Evolutionary conservation across 2,888 invertebrate genomes (phyloP), one percentile per base, ranked within the genome.

Genomic region (Parelbella ahira): DNA sequence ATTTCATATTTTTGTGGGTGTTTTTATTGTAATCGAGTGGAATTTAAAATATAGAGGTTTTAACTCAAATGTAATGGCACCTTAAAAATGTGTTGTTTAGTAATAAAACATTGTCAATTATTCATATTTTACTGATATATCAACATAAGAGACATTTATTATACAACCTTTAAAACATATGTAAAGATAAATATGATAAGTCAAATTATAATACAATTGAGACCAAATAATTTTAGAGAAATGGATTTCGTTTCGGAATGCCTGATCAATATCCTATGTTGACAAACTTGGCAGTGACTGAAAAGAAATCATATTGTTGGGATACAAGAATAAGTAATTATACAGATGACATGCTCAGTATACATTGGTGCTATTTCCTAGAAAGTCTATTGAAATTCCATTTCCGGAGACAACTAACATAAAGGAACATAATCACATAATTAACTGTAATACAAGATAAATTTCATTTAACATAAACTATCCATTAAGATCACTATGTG

Each of bases 191-290:
- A 76, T 80, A 81, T 71, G 33, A 33, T 41, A 76, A 74, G 65
- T 79, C 70, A 80, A 81, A 81, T 76, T 76, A 83, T 81, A 56
- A 73, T 81, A 84, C 75, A 81, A 77, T 66, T 83, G 84, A 83
- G 83, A 84, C 84, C 82, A 82, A 60, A 67, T 74, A 68, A 67
- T 65, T 67, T 73, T 63, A 59, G 62, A 66, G 68, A 78, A 79
- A 80, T 78, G 77, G 74, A 73, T 71, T 71, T 71, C 63, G 67
- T 65, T 69, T 57, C 68, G 77, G 72, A 79, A 75, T 76, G 72
- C 68, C 77, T 61, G 64, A 58, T 63, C 63, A 70, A 66, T 50
- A 60, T 58, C 5, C 20, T 63, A 61, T 60, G 60, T 59, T 63
- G 61, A 68, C 69, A 63, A 63, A 60, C 54, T 69, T 81, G 83